Conservation (phyloP, 2,888 invertebrate species). For the Thyatira batis region DNA sequence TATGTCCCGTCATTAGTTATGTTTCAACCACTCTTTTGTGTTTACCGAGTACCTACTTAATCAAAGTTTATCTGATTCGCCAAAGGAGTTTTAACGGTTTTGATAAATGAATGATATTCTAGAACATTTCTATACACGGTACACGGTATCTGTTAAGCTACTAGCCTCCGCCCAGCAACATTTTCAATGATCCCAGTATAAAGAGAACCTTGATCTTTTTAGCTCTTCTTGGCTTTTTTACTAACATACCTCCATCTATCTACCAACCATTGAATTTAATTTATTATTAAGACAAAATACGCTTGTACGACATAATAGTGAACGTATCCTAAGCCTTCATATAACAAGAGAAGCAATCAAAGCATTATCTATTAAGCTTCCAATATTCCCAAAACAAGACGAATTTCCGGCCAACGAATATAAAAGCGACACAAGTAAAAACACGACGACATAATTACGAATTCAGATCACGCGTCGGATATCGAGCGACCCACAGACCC, state of each 20-base stretch:
- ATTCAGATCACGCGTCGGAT: slow-evolving; percentile 12
- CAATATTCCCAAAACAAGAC: slow-evolving; percentile 8
- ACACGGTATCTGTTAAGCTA: too few relatives aligned
- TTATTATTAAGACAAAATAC: too few relatives aligned
- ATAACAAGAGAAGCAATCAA: not conserved
- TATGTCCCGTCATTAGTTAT: slow-evolving; percentile 8
- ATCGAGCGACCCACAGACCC: slow-evolving; percentile 3
- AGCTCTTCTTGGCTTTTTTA: too few relatives aligned
- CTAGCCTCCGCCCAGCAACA: too few relatives aligned
- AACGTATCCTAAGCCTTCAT: too few relatives aligned
- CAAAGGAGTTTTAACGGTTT: not conserved
- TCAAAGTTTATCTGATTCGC: not conserved
- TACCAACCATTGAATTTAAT: too few relatives aligned
- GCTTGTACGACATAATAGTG: too few relatives aligned
- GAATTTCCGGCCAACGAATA: slow-evolving; percentile 11
- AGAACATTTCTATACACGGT: too few relatives aligned
- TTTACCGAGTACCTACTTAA: not conserved
- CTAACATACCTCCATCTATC: too few relatives aligned
- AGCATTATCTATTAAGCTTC: not conserved
- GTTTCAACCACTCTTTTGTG: slow-evolving; percentile 2
- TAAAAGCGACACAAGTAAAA: slow-evolving; percentile 1
- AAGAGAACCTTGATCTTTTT: too few relatives aligned
- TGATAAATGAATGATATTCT: too few relatives aligned
- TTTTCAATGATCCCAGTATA: too few relatives aligned
- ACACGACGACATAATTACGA: slow-evolving; percentile 4